These are phyloP conservation scores for Junco hyemalis DNA, from an alignment of 2,113 vertebrate species.

Conservation along the genomic window DNA sequence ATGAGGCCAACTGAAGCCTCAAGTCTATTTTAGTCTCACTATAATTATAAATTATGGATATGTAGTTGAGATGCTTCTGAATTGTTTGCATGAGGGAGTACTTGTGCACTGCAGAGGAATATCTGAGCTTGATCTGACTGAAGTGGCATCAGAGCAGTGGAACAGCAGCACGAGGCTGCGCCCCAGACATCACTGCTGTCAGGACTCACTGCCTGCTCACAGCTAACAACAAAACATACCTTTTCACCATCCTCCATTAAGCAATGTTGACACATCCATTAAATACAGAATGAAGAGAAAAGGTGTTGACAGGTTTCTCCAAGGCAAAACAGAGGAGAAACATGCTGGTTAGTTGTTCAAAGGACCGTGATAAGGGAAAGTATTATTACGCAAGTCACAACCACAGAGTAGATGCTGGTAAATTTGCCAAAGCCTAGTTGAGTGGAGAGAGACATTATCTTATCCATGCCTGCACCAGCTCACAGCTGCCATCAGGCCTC, in stretches of 20 bases:
- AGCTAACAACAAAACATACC: slow-evolving; percentile 17
- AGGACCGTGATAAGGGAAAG: not conserved
- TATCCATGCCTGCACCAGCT: not conserved
- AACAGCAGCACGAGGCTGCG: accelerated
- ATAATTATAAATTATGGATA: slow-evolving; percentile 44
- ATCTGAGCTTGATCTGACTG: not conserved
- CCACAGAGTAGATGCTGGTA: not conserved
- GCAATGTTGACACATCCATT: slow-evolving; percentile 13
- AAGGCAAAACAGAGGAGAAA: not conserved
- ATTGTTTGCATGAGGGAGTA: not conserved
- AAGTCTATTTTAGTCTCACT: slow-evolving; percentile 34
- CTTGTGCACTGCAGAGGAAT: not conserved
- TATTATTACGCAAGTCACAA: not conserved
- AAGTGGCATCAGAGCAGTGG: not conserved
- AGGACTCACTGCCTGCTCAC: not conserved
- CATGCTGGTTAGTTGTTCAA: not conserved
- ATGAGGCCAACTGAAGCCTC: not conserved
- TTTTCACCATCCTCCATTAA: slow-evolving; percentile 27
- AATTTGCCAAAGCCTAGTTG: not conserved
- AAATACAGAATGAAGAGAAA: slow-evolving; percentile 18
- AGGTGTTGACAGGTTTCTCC: slow-evolving; percentile 22
- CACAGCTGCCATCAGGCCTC: not conserved
- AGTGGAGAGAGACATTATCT: not conserved
- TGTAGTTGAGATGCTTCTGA: not conserved
- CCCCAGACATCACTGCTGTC: not conserved